Percentiles rank a stretch among this genome's conserved stretches.
phyloP scores from a whole-genome alignment of 2,888 invertebrate species.

The Phlogophora meticulosa region DNA sequence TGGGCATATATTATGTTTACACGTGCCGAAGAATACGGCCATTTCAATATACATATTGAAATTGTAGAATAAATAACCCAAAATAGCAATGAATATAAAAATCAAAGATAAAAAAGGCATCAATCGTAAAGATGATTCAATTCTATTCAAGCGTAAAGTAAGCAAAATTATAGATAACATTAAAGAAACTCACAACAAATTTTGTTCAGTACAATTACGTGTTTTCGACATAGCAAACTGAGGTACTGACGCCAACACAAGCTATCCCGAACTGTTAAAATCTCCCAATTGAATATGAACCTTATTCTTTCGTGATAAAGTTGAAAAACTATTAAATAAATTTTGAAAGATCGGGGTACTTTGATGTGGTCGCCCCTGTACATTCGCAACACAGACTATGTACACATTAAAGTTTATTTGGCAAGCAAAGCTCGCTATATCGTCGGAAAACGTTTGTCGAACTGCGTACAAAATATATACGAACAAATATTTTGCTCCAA shows the following conservation, averaged over 20 bases:
- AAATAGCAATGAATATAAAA: constrained; percentile 9
- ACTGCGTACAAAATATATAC: constrained; percentile 44
- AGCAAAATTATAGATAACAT: constrained; percentile 28
- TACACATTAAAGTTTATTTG: constrained; percentile 49
- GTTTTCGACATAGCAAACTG: constrained; percentile 13
- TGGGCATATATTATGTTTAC: not conserved
- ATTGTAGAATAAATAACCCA: not conserved
- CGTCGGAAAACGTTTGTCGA: constrained; percentile 29
- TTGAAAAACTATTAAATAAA: no score
- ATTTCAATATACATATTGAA: constrained; percentile 1
- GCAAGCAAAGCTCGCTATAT: constrained; percentile 26
- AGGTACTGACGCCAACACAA: no score
- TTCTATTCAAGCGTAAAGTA: constrained; percentile 27
- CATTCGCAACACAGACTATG: constrained; percentile 10
- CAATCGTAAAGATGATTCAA: constrained; percentile 40
- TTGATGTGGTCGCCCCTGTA: no score
- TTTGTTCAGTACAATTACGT: constrained; percentile 33
- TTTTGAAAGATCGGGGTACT: no score
- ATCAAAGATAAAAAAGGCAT: constrained; percentile 13
- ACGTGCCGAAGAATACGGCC: not conserved
- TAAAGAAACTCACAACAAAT: constrained; percentile 29
- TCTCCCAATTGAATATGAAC: no score
- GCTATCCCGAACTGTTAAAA: no score
- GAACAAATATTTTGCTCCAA: constrained; percentile 49
- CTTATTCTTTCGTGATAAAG: no score